Evolutionary conservation across 2,888 invertebrate genomes (phyloP), one percentile per base, ranked within the genome.

Genomic region (Xestoiulus laeticollis): DNA sequence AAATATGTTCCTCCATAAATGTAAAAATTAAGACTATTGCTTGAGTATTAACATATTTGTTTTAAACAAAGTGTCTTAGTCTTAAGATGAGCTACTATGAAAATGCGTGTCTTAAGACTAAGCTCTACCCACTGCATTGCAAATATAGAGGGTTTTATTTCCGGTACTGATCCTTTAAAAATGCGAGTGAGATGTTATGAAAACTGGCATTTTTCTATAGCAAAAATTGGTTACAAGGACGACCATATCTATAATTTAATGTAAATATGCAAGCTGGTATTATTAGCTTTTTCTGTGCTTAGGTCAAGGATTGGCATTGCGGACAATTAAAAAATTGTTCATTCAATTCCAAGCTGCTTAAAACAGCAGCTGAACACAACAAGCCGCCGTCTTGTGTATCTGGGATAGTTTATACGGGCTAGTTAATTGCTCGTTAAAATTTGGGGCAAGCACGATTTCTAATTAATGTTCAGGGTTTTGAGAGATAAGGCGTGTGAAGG

Each of bases 391-490:
- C 68, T n/a, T 68, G 68, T 26, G 68, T 68, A 68, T 30, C 78
- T 78, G 30, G 26, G 26, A 78, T 78, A 78, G 78, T 78, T 78
- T 78, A 78, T 78, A 30, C 78, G 78, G 78, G 78, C 26, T 78
- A 16, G 78, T 78, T 78, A 78, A 78, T 78, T 78, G 78, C 78
- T 78, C 78, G 78, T 78, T 78, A 78, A 30, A 78, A 78, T 78
- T 78, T 78, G 30, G 78, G 78, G 16, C 78, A 78, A 78, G 78
- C 78, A 78, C 78, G 78, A 78, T 30, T 78, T 78, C 30, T 78
- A 78, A 78, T 78, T 78, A 78, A 78, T 32, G 78, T 78, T 78
- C 78, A 78, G 78, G 30, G 78, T 78, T 78, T 32, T 14, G 0
- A n/a, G n/a, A 78, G 78, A 78, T 78, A 78, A 78, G 68, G 14